A percentile compares a stretch with the other conserved stretches of the same genome.
Evolutionary conservation across 2,888 invertebrate species (phyloP).

Genomic region (Pimpla rufipes): DNA sequence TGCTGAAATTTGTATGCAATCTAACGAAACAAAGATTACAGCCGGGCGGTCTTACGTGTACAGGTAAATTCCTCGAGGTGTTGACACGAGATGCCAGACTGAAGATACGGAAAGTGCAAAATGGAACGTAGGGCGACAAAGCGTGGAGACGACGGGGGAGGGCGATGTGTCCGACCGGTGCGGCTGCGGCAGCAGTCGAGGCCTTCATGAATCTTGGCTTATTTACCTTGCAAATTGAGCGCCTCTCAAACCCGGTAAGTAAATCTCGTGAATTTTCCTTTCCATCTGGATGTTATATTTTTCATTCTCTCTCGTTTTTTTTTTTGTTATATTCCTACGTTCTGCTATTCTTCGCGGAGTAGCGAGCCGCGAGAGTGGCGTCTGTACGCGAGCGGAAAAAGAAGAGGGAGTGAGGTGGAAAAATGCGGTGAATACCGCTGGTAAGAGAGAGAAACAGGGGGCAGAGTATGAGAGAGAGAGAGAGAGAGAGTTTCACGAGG

Average conservation of each 20-base stretch:
- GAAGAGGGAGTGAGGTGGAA: neutral
- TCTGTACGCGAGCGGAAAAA: neutral
- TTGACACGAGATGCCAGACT: constrained; percentile 64
- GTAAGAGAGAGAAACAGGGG: too few species aligned
- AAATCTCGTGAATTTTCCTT: constrained; percentile 44
- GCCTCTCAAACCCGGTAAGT: constrained; percentile 57
- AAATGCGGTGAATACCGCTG: neutral
- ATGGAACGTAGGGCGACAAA: constrained; percentile 11
- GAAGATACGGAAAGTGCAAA: constrained; percentile 60
- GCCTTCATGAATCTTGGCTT: constrained; percentile 66
- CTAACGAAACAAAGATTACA: constrained; percentile 70
- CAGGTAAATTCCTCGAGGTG: constrained; percentile 51
- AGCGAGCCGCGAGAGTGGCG: neutral
- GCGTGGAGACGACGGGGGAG: constrained; percentile 1
- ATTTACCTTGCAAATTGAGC: constrained; percentile 71
- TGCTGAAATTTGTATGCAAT: constrained; percentile 67
- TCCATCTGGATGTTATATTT: neutral
- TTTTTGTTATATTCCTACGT: neutral
- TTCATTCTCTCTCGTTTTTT: too few species aligned
- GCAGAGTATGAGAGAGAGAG: too few species aligned
- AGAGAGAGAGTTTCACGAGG: neutral
- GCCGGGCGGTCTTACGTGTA: constrained; percentile 1
- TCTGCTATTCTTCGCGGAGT: neutral
- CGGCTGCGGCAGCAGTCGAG: constrained; percentile 11
- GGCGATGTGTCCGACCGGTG: constrained; percentile 26